phyloP scores from a whole-genome alignment of 2,113 vertebrate species.

The Bubo bubo region DNA sequence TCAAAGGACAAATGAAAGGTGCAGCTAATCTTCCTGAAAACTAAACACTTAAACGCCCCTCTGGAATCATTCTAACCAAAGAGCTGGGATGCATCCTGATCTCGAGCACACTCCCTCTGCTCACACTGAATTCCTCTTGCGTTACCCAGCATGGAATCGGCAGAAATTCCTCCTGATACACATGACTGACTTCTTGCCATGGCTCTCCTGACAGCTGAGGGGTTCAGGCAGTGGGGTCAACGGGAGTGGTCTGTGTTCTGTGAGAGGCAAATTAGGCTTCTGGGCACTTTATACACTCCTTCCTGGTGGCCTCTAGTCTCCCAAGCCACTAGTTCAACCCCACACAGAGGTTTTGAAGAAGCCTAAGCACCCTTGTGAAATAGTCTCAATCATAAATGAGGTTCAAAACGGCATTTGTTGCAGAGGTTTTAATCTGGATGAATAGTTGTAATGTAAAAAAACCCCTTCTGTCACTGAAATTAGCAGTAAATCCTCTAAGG shows the following conservation, averaged over 20 bases:
- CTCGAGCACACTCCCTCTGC: not conserved
- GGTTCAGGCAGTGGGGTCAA: not conserved
- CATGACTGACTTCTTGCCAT: not conserved
- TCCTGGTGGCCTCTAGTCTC: not conserved
- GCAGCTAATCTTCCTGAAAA: slow-evolving; percentile 4
- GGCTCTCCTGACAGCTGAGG: not conserved
- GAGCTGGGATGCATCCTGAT: not conserved
- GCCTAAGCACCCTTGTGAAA: not conserved
- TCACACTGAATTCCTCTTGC: not conserved
- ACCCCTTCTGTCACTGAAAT: not conserved
- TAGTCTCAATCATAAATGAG: not conserved
- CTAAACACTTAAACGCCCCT: not conserved
- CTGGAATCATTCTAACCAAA: not conserved
- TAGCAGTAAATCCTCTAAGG: not conserved
- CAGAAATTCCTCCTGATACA: not conserved
- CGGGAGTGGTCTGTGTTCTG: not conserved
- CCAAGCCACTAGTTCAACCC: not conserved
- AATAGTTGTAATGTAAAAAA: not conserved
- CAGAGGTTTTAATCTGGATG: not conserved
- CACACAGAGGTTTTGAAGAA: not conserved
- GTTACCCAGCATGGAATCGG: not conserved
- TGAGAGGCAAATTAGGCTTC: not conserved
- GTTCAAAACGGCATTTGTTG: not conserved
- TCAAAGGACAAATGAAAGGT: slow-evolving; percentile 35
- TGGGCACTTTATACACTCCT: not conserved